Evolutionary conservation across 2,113 vertebrate species (phyloP), one percentile per base, ranked within the genome.

Genomic region (Passerina amoena): DNA sequence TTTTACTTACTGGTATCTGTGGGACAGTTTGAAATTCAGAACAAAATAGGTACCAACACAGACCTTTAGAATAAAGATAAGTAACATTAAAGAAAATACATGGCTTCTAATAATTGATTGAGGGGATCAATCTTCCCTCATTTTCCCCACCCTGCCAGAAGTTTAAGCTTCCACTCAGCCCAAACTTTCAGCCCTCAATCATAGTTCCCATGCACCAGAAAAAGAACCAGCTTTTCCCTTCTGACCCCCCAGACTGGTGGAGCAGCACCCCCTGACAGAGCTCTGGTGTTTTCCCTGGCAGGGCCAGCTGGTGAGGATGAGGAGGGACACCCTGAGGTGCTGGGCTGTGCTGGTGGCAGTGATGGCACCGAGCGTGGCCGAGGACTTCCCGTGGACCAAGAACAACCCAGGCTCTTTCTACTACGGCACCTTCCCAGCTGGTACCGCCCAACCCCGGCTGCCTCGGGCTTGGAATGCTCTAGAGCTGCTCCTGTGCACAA

Each of bases 391-490:
- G 63, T 98, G 98, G 98, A 98, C 98, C 98, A 98, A 98, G 97
- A 98, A 98, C 95, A 95, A 98, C 17, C 97, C 98, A 12, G 93
- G 98, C 95, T 98, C 99, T 97, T 99, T 99, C 99, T 98, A 98
- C 98, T 99, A 99, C 28, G 98, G 99, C 98, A 98, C 97, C 91
- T 99, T 99, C 94, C 99, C 99, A 93, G 94, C 97, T 87, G 99
- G 99, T 99, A 98, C 31, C 91, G 89, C 23, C 53, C 51, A 37
- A 2, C 4, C 38, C 11, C 10, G 2, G 6, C 21, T 30, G 31
- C 12, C 44, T 45, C 19, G 63, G 17, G 4, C 10, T 47, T 59
- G n/a, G 5, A 40, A 33, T 22, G 24, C 57, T 85, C 42, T 28
- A 22, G 11, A 57, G 1, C 10, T 10, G 54, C 42, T 15, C 40